These are phyloP conservation scores for Agriopis marginaria DNA, from an alignment of 2,888 invertebrate species.

Conservation along the genomic window DNA sequence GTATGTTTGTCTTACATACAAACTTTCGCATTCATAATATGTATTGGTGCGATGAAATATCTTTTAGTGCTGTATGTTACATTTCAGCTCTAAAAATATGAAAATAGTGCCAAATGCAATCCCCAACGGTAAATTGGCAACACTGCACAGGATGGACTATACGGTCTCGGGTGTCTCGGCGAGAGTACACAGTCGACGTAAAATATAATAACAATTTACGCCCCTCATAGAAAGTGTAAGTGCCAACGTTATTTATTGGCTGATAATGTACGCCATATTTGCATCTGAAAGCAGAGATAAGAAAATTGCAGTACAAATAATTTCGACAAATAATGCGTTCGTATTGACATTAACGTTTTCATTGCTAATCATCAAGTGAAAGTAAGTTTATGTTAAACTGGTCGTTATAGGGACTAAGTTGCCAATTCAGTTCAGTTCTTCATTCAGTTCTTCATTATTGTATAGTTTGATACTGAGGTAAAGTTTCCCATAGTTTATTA, in stretches of 20 bases:
- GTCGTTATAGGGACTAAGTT: neutral
- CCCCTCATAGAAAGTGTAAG: conserved; percentile 57
- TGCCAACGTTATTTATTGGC: conserved; percentile 54
- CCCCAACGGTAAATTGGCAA: too few species aligned
- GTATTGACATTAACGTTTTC: conserved; percentile 52
- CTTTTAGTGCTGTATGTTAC: too few species aligned
- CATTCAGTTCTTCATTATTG: neutral
- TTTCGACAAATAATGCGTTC: conserved; percentile 50
- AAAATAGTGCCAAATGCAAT: too few species aligned
- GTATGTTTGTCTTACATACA: too few species aligned
- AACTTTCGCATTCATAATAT: too few species aligned
- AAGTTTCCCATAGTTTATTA: too few species aligned
- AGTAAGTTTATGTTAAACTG: conserved; percentile 50
- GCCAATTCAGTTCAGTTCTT: neutral
- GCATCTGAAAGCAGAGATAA: conserved; percentile 54
- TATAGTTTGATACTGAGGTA: neutral
- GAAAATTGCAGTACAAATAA: conserved; percentile 55
- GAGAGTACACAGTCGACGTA: conserved; percentile 18
- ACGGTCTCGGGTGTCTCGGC: neutral
- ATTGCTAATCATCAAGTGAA: conserved; percentile 55
- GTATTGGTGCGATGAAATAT: too few species aligned
- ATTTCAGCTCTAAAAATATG: too few species aligned
- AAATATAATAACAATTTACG: conserved; percentile 49
- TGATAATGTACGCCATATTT: conserved; percentile 57
- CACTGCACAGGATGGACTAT: too few species aligned